Evolutionary conservation across 2,888 invertebrate genomes (phyloP), one percentile per base, ranked within the genome.

Genomic region (Scelioninae gen. 2): DNA sequence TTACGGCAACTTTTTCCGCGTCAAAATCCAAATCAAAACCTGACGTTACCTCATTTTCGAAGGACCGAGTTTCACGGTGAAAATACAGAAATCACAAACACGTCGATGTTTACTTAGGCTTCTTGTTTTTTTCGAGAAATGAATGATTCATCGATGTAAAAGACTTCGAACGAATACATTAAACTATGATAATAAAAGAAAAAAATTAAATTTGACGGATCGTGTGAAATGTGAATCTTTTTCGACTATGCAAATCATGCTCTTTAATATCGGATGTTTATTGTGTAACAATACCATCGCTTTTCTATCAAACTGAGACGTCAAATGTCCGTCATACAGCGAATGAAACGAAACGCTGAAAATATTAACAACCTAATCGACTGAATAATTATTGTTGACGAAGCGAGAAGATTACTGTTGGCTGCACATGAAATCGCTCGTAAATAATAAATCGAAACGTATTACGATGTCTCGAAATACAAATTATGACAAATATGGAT

Each of bases 81-180:
- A 60, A 50, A 46, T 53, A 61, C 46, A 50, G 25, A 33, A 63
- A 31, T 22, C 48, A 63, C 41, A 61, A 61, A 55, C 16, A 50
- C 10, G 9, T 19, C 18, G 39, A 33, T 70, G 63, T 70, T 70
- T 57, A 43, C 18, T 57, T 63, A 63, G 70, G 63, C 63, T 70
- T 63, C 70, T 70, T 70, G 70, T 70, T 63, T 31, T 31, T 70
- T 70, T 63, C 35, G 18, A 69, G 48, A 52, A 69, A 46, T 53
- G 46, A 55, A 61, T 61, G 69, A 61, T 60, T 69, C 68, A 60
- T 69, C 69, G 25, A 16, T 55, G 48, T 48, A 22, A 22, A 55
- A 48, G 53, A 46, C n/a, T 31, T 15, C 35, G 31, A n/a, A n/a
- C 19, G 61, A 33, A 69, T 61, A 63, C 15, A 63, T 61, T 63